A percentile compares a stretch with the other conserved stretches of the same genome.
Evolutionary conservation across 2,797 vertebrate genomes (phyloP).

Genomic region (Benthosema pterotum): DNA sequence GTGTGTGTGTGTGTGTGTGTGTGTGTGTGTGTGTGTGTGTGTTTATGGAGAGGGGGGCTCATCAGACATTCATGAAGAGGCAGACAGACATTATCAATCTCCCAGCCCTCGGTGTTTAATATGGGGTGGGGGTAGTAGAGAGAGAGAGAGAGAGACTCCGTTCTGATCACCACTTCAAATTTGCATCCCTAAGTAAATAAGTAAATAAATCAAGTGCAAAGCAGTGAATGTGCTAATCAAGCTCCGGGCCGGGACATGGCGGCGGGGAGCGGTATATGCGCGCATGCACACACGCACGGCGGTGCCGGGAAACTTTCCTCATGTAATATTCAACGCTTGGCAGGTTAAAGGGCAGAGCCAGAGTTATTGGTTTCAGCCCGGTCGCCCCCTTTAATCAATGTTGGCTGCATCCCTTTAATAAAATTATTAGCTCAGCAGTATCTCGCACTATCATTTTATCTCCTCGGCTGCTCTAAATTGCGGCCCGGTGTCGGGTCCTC

Average conservation of each 20-base stretch:
- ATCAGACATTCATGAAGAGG: slow-evolving; percentile 83
- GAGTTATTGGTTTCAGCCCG: slow-evolving; percentile 87
- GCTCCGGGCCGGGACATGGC: slow-evolving; percentile 73
- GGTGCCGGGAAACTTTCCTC: slow-evolving; percentile 86
- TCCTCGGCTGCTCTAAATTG: slow-evolving; percentile 77
- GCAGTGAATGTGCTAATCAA: slow-evolving; percentile 83
- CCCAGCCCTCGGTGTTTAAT: slow-evolving; percentile 70
- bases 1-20: not conserved
- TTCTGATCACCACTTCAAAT: slow-evolving; percentile 81
- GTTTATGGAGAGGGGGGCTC: slow-evolving; percentile 54
- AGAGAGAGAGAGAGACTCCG: slow-evolving; percentile 59
- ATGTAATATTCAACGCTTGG: slow-evolving; percentile 86
- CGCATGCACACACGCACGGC: no score
- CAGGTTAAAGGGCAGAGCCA: slow-evolving; percentile 85
- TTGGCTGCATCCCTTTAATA: slow-evolving; percentile 87
- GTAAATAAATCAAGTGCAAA: slow-evolving; percentile 86
- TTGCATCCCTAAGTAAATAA: slow-evolving; percentile 89
- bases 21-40: slow-evolving; percentile 41
- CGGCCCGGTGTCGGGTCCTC: slow-evolving; percentile 75
- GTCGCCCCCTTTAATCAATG: slow-evolving; percentile 88
- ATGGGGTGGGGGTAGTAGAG: slow-evolving; percentile 58
- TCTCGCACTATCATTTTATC: slow-evolving; percentile 83
- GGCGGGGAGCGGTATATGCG: slow-evolving; percentile 75
- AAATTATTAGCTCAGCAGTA: slow-evolving; percentile 89
- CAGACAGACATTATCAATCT: slow-evolving; percentile 83